A percentile compares a stretch with the other conserved stretches of the same genome.
phyloP scores from a whole-genome alignment of 1,140 invertebrate genomes.

The Neotoxoptera formosana region DNA sequence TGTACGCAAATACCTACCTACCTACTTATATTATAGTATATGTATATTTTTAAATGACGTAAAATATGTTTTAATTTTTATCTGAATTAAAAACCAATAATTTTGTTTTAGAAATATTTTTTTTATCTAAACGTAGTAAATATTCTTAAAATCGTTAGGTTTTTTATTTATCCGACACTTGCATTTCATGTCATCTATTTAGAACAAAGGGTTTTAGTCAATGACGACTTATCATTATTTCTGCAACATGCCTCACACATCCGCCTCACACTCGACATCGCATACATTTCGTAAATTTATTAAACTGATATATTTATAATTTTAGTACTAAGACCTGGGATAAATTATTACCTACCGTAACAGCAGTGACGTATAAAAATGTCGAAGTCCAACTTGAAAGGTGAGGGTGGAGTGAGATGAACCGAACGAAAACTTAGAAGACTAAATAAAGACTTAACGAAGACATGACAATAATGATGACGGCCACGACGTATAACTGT shows the following conservation, averaged over 20 bases:
- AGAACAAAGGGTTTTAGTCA: neutral
- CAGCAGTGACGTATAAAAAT: neutral
- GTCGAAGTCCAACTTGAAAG: neutral
- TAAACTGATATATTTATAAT: neutral
- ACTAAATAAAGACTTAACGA: conserved; percentile 24
- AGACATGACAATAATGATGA: conserved; percentile 48
- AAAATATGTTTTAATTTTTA: neutral
- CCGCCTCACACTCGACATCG: neutral
- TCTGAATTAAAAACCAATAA: neutral
- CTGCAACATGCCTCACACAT: neutral
- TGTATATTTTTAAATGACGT: neutral
- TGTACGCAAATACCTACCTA: too few species aligned
- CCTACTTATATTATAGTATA: too few species aligned
- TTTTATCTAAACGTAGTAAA: too few species aligned
- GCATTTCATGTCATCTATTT: neutral
- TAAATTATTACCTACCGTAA: neutral
- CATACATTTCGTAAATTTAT: neutral
- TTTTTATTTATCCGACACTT: neutral
- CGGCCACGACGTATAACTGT: neutral
- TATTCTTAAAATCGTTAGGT: too few species aligned
- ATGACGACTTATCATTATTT: neutral
- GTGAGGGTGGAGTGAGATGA: too few species aligned
- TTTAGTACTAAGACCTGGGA: neutral
- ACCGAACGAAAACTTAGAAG: neutral
- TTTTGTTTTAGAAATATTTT: neutral